Evolutionary conservation across 1,140 invertebrate species (phyloP).

Genomic region (Orchesella cincta): DNA sequence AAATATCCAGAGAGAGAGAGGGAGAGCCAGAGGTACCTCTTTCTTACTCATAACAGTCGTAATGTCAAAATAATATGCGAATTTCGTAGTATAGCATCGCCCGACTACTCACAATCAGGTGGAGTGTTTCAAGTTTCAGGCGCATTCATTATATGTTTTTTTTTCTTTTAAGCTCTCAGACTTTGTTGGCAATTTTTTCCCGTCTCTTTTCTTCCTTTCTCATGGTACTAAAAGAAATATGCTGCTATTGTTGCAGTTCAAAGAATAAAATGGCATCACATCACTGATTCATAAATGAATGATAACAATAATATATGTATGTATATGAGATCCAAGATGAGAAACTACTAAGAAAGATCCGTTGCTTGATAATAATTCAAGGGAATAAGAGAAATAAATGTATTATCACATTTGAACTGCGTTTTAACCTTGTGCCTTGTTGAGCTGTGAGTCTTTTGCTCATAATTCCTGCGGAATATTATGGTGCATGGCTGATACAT

Average conservation of each 20-base stretch:
- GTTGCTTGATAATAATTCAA: slow-evolving; percentile 1
- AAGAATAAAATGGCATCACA: not conserved
- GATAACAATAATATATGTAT: not conserved
- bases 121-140: too few species aligned
- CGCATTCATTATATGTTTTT: too few species aligned
- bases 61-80: too few species aligned
- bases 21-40: too few species aligned
- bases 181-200: not conserved
- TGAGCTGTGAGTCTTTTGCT: too few species aligned
- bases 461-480: not conserved
- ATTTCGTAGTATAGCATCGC: too few species aligned
- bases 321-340: not conserved
- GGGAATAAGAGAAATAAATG: not conserved
- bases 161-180: too few species aligned
- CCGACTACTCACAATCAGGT: too few species aligned
- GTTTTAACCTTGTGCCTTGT: too few species aligned
- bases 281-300: not conserved
- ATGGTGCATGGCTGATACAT: not conserved
- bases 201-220: too few species aligned
- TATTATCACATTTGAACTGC: not conserved
- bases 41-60: too few species aligned
- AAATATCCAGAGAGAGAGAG: too few species aligned
- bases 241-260: not conserved
- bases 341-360: not conserved
- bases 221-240: not conserved